Percentiles rank a stretch among this genome's conserved stretches.
phyloP scores from a whole-genome alignment of 2,113 vertebrate genomes.

The Pterocles orientalis region DNA sequence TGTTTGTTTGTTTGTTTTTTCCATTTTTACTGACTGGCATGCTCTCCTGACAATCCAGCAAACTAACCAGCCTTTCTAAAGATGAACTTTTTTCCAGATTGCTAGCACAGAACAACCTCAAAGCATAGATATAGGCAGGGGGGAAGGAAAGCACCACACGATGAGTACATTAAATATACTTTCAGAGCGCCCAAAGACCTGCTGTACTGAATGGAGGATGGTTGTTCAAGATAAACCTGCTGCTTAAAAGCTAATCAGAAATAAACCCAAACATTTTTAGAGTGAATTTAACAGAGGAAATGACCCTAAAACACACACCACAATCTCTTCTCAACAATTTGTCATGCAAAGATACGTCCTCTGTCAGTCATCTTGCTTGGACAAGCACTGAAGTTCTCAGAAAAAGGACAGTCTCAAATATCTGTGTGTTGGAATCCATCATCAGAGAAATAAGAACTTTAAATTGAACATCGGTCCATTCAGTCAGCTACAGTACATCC shows the following conservation, averaged over 20 bases:
- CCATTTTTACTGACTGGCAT: not conserved
- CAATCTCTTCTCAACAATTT: constrained; percentile 33
- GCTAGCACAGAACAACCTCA: not conserved
- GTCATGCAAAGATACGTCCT: constrained; percentile 27
- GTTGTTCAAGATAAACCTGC: constrained; percentile 57
- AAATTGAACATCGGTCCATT: constrained; percentile 78
- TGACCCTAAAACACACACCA: constrained; percentile 10
- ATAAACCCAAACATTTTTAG: constrained; percentile 7
- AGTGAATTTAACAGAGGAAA: constrained; percentile 39
- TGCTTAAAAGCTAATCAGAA: constrained; percentile 50
- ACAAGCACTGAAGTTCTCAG: constrained; percentile 68
- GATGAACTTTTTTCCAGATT: constrained; percentile 3
- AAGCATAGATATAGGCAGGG: not conserved
- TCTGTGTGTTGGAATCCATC: constrained; percentile 65
- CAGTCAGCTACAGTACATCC: constrained; percentile 81
- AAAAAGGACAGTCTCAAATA: constrained; percentile 61
- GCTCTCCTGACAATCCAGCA: constrained; percentile 25
- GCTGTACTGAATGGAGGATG: constrained; percentile 44
- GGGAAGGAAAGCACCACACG: not conserved
- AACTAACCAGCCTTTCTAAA: constrained; percentile 30
- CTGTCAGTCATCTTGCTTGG: constrained; percentile 61
- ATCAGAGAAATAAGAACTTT: constrained; percentile 70
- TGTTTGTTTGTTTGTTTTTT: not conserved
- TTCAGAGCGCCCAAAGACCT: constrained; percentile 30
- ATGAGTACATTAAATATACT: not conserved